phyloP scores from a whole-genome alignment of 2,888 invertebrate species.

The Rhagophthalmus giganteus region DNA sequence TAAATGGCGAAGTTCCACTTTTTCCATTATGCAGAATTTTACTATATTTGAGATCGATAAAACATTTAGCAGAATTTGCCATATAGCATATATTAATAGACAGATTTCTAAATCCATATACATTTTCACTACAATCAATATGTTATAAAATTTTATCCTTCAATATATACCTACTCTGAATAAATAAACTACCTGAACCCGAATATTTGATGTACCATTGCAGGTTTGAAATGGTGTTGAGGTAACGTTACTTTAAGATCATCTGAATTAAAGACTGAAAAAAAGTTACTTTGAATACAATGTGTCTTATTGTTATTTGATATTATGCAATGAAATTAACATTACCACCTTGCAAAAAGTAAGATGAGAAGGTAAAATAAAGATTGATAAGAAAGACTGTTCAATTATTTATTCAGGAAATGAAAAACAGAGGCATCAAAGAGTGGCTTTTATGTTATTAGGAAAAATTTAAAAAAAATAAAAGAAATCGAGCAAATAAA shows the following conservation, averaged over 20 bases:
- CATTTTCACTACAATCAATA: slow-evolving; percentile 66
- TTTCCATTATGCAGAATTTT: slow-evolving; percentile 62
- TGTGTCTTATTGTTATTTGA: too few relatives aligned
- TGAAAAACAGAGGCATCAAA: too few relatives aligned
- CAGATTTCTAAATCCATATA: slow-evolving; percentile 91
- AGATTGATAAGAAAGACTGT: too few relatives aligned
- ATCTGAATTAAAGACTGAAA: slow-evolving; percentile 8
- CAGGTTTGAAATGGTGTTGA: slow-evolving; percentile 65
- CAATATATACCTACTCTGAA: background rate
- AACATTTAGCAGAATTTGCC: slow-evolving; percentile 80
- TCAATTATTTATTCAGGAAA: too few relatives aligned
- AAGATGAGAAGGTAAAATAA: too few relatives aligned
- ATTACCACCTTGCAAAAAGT: too few relatives aligned
- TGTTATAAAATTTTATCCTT: slow-evolving; percentile 47
- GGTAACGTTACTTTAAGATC: slow-evolving; percentile 5
- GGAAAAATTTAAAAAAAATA: too few relatives aligned
- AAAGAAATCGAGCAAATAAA: too few relatives aligned
- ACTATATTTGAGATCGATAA: slow-evolving; percentile 73
- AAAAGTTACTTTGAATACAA: too few relatives aligned
- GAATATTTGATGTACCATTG: slow-evolving; percentile 93
- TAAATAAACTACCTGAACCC: slow-evolving; percentile 65
- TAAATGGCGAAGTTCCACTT: slow-evolving; percentile 36
- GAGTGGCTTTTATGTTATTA: too few relatives aligned
- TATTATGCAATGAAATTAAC: too few relatives aligned
- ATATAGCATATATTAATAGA: slow-evolving; percentile 74